phyloP scores from a whole-genome alignment of 35 echinoderm and acorn worm genomes.

The Holothuria glaberrima region DNA sequence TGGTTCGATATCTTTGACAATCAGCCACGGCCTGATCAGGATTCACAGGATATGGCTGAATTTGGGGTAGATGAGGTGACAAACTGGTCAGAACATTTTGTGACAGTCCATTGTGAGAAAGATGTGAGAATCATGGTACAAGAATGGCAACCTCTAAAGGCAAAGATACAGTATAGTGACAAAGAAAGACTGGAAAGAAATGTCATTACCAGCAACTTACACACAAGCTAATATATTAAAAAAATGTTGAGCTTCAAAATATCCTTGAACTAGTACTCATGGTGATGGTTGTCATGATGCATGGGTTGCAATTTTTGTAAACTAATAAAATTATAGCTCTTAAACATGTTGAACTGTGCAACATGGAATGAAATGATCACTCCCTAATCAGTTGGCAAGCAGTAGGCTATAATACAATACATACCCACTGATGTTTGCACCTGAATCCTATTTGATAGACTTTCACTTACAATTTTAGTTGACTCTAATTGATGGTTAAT shows the following conservation, averaged over 20 bases:
- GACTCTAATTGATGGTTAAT: too few relatives aligned
- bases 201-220: not conserved
- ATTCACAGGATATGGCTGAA: slow-evolving; percentile 13
- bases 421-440: too few relatives aligned
- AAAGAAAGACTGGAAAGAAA: slow-evolving; percentile 19
- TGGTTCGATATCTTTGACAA: slow-evolving; percentile 12
- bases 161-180: not conserved
- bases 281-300: too few relatives aligned
- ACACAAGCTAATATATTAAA: not conserved
- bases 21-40: slow-evolving; percentile 12
- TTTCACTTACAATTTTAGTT: too few relatives aligned
- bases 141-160: slow-evolving; percentile 12
- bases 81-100: not conserved
- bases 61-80: slow-evolving; percentile 15
- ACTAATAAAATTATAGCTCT: too few relatives aligned
- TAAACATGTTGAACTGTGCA: too few relatives aligned
- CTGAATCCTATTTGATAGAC: too few relatives aligned
- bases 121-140: not conserved
- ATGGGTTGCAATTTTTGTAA: too few relatives aligned
- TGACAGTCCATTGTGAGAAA: not conserved
- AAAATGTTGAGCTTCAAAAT: slow-evolving; percentile 19
- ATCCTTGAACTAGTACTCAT: slow-evolving; percentile 2
- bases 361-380: too few relatives aligned
- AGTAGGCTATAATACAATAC: too few relatives aligned
- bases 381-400: too few relatives aligned